Conservation (phyloP, 2,888 invertebrate species). For the Rhopalosiphum nymphaeae region DNA sequence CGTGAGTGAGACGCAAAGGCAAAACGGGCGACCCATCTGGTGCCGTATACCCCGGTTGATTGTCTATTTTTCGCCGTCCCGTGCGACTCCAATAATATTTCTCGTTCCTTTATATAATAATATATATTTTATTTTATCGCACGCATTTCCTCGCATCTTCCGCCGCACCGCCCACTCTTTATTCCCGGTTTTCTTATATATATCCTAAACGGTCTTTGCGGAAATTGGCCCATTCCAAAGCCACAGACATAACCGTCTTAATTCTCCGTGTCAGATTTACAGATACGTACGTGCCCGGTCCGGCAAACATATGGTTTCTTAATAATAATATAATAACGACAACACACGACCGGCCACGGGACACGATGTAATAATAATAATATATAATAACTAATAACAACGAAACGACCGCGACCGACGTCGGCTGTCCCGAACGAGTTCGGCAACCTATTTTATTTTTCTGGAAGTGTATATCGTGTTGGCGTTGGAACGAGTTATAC, state of each 20-base stretch:
- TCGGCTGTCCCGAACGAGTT: conserved; percentile 13
- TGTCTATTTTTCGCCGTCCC: conserved; percentile 62
- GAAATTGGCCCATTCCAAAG: conserved; percentile 61
- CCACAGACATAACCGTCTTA: conserved; percentile 57
- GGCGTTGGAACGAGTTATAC: not conserved
- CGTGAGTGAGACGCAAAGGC: conserved; percentile 46
- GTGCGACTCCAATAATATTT: conserved; percentile 53
- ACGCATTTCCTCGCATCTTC: not conserved
- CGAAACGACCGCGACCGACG: not conserved
- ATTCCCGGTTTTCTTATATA: not conserved
- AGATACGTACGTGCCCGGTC: conserved; percentile 50
- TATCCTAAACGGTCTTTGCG: conserved; percentile 22
- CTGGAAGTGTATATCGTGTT: not conserved
- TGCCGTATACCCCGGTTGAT: conserved; percentile 46
- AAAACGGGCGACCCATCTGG: conserved; percentile 61
- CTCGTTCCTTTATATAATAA: conserved; percentile 30
- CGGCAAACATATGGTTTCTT: conserved; percentile 46
- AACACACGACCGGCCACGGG: conserved; percentile 8
- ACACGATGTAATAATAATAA: conserved; percentile 5
- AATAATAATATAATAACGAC: conserved; percentile 35
- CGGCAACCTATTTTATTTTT: conserved; percentile 7
- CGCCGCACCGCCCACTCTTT: not conserved
- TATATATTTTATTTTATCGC: conserved; percentile 33
- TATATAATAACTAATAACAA: conserved; percentile 1
- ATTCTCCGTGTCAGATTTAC: conserved; percentile 60